Percentiles rank a stretch among this genome's conserved stretches.
Evolutionary conservation across 1,140 invertebrate species (phyloP).

Genomic region (Drosophila kanapiae): DNA sequence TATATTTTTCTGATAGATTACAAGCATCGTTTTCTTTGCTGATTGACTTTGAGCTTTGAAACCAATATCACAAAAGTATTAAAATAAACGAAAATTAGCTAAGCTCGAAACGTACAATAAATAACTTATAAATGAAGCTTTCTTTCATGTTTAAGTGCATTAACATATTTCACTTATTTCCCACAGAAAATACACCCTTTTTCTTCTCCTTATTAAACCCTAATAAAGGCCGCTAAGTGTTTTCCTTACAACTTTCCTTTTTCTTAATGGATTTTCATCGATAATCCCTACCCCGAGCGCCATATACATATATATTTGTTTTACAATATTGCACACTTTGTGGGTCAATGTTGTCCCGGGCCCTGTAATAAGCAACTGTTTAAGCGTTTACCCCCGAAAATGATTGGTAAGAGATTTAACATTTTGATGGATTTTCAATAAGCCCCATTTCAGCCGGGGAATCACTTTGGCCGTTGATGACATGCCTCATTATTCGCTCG

Average conservation of each 20-base stretch:
- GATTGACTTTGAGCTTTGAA: not conserved
- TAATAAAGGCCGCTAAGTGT: constrained; percentile 35
- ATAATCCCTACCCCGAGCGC: constrained; percentile 29
- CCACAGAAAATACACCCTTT: constrained; percentile 9
- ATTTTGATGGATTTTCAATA: constrained; percentile 73
- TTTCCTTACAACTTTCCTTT: constrained; percentile 37
- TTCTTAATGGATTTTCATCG: constrained; percentile 37
- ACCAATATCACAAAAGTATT: not conserved
- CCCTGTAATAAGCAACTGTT: constrained; percentile 55
- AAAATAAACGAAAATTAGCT: not conserved
- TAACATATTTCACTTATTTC: constrained; percentile 1
- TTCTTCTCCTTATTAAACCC: constrained; percentile 10
- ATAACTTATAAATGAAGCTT: not conserved
- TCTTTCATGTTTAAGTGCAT: constrained; percentile 3
- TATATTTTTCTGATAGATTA: not conserved
- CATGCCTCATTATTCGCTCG: constrained; percentile 46
- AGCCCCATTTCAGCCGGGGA: constrained; percentile 43
- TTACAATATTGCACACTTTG: constrained; percentile 38
- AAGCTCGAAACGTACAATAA: not conserved
- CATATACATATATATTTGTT: constrained; percentile 28
- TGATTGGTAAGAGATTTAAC: constrained; percentile 20
- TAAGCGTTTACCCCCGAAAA: constrained; percentile 61
- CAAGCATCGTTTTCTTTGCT: too few relatives aligned
- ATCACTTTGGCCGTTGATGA: constrained; percentile 50
- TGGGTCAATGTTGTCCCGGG: constrained; percentile 25